Evolutionary conservation across 2,113 vertebrate species (phyloP).

Genomic region (Tauraco erythrolophus): DNA sequence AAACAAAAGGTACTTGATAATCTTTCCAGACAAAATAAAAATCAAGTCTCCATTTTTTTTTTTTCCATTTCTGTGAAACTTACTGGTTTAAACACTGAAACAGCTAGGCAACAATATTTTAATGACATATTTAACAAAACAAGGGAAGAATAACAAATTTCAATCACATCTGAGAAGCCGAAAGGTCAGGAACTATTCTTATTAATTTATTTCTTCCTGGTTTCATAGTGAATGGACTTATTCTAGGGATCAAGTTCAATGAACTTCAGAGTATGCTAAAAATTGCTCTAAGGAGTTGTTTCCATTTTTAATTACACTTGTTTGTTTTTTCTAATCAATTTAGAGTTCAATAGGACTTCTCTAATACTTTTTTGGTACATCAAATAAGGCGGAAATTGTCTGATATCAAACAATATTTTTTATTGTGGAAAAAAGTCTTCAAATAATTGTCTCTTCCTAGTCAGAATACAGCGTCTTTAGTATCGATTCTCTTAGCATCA

Average conservation of each 20-base stretch:
- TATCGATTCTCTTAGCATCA: not conserved
- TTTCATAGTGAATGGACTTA: not conserved
- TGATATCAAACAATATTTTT: not conserved
- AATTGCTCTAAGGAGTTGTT: not conserved
- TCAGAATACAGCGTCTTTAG: not conserved
- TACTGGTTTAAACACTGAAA: not conserved
- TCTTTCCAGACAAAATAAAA: not conserved
- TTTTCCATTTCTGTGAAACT: not conserved
- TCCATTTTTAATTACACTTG: not conserved
- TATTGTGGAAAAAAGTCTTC: not conserved
- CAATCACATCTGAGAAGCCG: not conserved
- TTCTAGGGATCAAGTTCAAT: not conserved
- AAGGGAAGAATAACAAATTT: not conserved
- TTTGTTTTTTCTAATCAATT: not conserved
- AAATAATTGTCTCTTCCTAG: not conserved
- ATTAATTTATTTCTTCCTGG: not conserved
- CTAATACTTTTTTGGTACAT: not conserved
- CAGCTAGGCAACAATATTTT: not conserved
- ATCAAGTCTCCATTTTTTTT: not conserved
- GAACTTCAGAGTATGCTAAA: not conserved
- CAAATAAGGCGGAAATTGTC: not conserved
- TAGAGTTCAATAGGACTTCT: not conserved
- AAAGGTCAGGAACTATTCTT: not conserved
- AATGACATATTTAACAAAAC: not conserved
- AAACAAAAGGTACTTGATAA: not conserved